Percentiles rank a stretch among this genome's conserved stretches.
Evolutionary conservation across 2,113 vertebrate species (phyloP).

Genomic region (Stegostoma tigrinum): DNA sequence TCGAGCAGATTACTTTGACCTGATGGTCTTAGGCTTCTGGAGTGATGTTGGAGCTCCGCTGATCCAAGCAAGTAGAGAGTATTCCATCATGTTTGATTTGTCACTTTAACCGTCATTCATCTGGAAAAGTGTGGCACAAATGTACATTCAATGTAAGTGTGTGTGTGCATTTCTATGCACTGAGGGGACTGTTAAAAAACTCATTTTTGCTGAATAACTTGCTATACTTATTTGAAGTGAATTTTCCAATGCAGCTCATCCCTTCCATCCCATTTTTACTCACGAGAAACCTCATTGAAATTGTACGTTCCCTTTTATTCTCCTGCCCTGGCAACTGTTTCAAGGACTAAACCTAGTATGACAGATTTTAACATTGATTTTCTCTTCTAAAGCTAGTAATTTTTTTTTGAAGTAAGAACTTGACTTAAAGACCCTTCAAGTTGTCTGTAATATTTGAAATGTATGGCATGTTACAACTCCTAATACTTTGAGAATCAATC

Average conservation of each 20-base stretch:
- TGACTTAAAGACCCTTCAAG: not conserved
- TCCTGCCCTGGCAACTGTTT: not conserved
- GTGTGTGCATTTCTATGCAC: not conserved
- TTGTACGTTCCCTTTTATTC: not conserved
- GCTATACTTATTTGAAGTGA: not conserved
- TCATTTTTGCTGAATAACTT: not conserved
- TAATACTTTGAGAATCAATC: not conserved
- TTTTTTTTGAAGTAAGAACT: not conserved
- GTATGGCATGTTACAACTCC: not conserved
- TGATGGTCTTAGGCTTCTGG: no score
- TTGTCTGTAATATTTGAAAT: constrained; percentile 21
- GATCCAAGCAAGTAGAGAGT: no score
- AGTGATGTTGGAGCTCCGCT: no score
- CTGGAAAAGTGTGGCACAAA: not conserved
- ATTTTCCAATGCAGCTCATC: not conserved
- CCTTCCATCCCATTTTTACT: not conserved
- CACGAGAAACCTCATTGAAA: not conserved
- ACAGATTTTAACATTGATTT: not conserved
- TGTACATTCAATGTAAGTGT: not conserved
- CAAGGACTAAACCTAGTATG: not conserved
- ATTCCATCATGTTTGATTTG: not conserved
- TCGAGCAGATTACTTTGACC: no score
- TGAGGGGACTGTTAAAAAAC: not conserved
- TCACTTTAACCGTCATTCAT: not conserved
- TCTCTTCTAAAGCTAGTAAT: not conserved